A percentile compares a stretch with the other conserved stretches of the same genome.
Conservation (phyloP, 2,113 vertebrate species). For the Phoxinus phoxinus region DNA sequence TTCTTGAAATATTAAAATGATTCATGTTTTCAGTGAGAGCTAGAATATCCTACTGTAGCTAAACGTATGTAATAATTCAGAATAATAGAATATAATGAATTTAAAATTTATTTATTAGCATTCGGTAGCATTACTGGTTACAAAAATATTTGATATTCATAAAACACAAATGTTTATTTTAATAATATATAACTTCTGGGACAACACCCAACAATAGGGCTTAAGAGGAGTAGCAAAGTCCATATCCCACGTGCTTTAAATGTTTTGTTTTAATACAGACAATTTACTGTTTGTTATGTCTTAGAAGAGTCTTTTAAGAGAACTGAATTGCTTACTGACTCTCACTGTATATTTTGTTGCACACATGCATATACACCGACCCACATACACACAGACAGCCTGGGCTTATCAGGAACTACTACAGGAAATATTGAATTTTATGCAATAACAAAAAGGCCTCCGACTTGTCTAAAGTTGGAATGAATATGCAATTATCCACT, state of each 20-base stretch:
- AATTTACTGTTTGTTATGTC: slow-evolving; percentile 37
- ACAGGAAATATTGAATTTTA: background rate
- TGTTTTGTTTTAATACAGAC: slow-evolving; percentile 26
- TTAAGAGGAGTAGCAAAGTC: slow-evolving; percentile 25
- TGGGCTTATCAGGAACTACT: background rate
- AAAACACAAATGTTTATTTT: slow-evolving; percentile 1
- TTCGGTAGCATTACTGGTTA: background rate
- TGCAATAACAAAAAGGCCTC: slow-evolving; percentile 20
- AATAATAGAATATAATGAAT: background rate
- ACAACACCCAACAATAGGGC: background rate
- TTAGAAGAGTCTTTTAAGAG: slow-evolving; percentile 4
- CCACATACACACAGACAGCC: background rate
- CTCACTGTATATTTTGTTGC: slow-evolving; percentile 31
- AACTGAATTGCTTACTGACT: slow-evolving; percentile 19
- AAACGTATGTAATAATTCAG: background rate
- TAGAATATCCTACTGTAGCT: background rate
- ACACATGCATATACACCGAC: background rate
- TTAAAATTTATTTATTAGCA: too few species aligned
- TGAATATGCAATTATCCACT: background rate
- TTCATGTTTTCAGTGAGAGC: too few species aligned
- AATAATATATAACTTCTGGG: background rate
- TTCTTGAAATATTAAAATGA: too few species aligned
- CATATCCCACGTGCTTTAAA: slow-evolving; percentile 12
- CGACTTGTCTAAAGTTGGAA: slow-evolving; percentile 3
- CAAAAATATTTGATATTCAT: background rate